Base-by-base conservation (phyloP, 2,888 invertebrate genomes). In the Nebria brevicollis region DNA sequence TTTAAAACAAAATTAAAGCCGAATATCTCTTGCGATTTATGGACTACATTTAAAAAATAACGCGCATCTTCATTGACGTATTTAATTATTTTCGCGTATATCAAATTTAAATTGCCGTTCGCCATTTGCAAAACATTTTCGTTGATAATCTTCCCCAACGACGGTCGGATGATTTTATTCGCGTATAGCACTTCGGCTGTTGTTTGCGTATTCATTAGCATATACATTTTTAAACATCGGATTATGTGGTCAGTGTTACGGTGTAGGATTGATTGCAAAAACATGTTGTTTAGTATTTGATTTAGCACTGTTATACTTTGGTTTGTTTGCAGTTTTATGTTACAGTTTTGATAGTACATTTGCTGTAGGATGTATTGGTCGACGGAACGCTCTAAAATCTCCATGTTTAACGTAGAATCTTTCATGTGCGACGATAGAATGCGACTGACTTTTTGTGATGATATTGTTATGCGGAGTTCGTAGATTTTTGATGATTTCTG, bases 321-420 rank as follows among this genome's bases (percentile, higher is more conserved):
- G 43, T 43, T 72, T 72, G 70, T 75, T 75, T 80, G 75, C 15
- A 70, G 75, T 25, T 68, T 68, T 34, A 80, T 15, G 26, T 80
- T 80, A n/a, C 80, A 80, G 54, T 75, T 80, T 75, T 80, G 80
- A 72, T 77, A 81, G 72, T 81, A 81, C 81, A 81, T 81, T 15
- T 81, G 77, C 66, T 81, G 81, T 25, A 81, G 66, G 64, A 81
- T 77, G 34, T 73, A 81, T 54, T 81, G 81, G 72, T 81, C 77
- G 34, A 81, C 81, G 20, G 77, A 76, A 66, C 81, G 15, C 72
- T 81, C 81, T 73, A 81, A 73, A 13, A 81, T 73, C 72, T 81
- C 81, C 81, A 81, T 76, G 25, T 81, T 77, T 26, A 81, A 72
- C 6, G 26, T 42, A n/a, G 72, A 42, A 65, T 77, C 77, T 72